Evolutionary conservation across 2,888 invertebrate species (phyloP), one percentile per base, ranked within the genome.

Genomic region (Dendrolimus pini): DNA sequence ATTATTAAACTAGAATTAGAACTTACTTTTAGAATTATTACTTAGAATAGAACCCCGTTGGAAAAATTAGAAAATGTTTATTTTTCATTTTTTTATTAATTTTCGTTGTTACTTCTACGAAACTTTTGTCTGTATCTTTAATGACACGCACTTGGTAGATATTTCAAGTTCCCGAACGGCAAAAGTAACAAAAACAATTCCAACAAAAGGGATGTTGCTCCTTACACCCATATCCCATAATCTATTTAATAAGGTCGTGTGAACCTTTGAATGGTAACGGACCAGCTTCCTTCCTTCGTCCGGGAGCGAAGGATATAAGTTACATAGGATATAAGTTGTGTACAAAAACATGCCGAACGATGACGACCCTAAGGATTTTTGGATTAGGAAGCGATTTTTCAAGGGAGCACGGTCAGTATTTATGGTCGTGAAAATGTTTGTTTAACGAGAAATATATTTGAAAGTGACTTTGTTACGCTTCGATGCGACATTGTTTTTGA

Each of bases 281-380:
- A 54, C 55, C 59, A 59, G 59, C 68, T 80, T 80, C 82, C 79
- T 80, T 78, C 77, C 78, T 73, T 66, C 61, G 66, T 62, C 62
- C 62, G 62, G 59, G 56, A 65, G 59, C 57, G 62, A 61, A 61
- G 64, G 68, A 65, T 66, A 63, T 67, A 65, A 65, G 66, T 66
- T 63, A 65, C n/a, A n/a, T n/a, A 61, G 64, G 68, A 65, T 66
- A 63, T 67, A 65, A 65, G 66, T 66, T 67, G 60, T 57, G 41
- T 60, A 53, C 41, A 59, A 59, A 59, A 59, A 59, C 18, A 14
- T 56, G 55, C 56, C 54, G 56, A 56, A 56, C 54, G 56, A 54
- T 53, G 54, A 41, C 41, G 57, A 41, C 55, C 57, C 59, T 55
- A 55, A 55, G 55, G 47, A 53, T 56, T 70, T 63, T 65, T 57